Evolutionary conservation across 2,797 vertebrate species (phyloP).

Genomic region (Apogon talboti): DNA sequence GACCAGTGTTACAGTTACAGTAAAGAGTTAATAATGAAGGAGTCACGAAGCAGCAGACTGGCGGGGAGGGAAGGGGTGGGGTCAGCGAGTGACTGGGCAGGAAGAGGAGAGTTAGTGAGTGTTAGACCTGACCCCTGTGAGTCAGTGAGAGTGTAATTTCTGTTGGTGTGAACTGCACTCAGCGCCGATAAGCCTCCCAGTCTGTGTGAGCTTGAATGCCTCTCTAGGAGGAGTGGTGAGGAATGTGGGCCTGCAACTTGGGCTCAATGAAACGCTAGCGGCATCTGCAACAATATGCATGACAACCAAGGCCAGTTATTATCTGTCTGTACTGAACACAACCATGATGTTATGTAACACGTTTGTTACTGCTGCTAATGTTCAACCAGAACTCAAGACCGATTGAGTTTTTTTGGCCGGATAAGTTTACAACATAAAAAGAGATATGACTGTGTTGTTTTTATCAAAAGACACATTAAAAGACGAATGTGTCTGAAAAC

Average conservation of each 20-base stretch:
- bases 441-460: too few species aligned
- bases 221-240: constrained; percentile 59
- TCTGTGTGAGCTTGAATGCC: constrained; percentile 23
- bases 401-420: too few species aligned
- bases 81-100: constrained; percentile 7
- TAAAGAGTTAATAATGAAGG: constrained; percentile 5
- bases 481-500: too few species aligned
- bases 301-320: constrained; percentile 7
- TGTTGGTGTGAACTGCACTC: constrained; percentile 41
- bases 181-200: constrained; percentile 56
- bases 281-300: not conserved
- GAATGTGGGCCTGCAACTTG: constrained; percentile 57
- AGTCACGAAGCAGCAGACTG: not conserved
- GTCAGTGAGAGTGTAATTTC: constrained; percentile 48
- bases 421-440: too few species aligned
- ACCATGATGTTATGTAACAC: constrained; percentile 1
- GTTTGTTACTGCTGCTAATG: constrained; percentile 1
- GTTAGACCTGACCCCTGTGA: constrained; percentile 51
- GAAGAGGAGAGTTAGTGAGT: constrained; percentile 25
- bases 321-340: not conserved
- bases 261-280: constrained; percentile 11
- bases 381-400: constrained; percentile 9
- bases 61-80: not conserved
- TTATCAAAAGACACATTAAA: too few species aligned
- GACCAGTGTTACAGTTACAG: not conserved